Percentiles rank a stretch among this genome's conserved stretches.
Conservation (phyloP, 2,113 vertebrate genomes). For the Physeter macrocephalus region DNA sequence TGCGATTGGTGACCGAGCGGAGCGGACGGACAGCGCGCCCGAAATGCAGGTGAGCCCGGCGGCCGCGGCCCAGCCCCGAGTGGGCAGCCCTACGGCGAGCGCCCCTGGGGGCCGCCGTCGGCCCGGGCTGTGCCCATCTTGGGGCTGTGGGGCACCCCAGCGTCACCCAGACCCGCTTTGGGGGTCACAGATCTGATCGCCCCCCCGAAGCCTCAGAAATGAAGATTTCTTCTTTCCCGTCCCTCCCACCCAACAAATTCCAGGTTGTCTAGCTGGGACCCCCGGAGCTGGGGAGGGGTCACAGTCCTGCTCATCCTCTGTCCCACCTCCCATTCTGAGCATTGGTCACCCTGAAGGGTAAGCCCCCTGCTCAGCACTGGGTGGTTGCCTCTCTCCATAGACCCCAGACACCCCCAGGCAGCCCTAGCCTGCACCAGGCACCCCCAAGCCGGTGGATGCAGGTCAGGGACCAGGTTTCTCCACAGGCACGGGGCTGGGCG, state of each 20-base stretch:
- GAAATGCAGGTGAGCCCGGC: conserved; percentile 75
- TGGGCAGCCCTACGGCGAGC: not conserved
- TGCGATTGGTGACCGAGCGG: conserved; percentile 72
- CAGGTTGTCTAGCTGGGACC: not conserved
- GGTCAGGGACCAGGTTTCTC: not conserved
- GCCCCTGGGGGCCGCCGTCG: not conserved
- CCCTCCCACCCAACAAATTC: not conserved
- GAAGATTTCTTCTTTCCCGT: not conserved
- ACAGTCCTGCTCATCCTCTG: not conserved
- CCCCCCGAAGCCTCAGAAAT: not conserved
- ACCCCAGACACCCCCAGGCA: not conserved
- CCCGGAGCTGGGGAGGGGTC: not conserved
- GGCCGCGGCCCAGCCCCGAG: not conserved
- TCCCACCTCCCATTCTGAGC: not conserved
- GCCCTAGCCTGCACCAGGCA: not conserved
- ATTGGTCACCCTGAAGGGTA: not conserved
- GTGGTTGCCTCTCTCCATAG: not conserved
- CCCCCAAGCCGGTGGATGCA: not conserved
- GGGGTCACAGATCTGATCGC: not conserved
- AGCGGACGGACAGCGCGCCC: conserved; percentile 68
- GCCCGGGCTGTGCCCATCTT: not conserved
- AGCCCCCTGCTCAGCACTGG: not conserved
- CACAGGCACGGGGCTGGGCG: not conserved
- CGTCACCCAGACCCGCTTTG: not conserved
- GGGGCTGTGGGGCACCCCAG: not conserved